Percentiles rank a stretch among this genome's conserved stretches.
These are phyloP conservation scores for Dendrophyllia cribrosa DNA, from an alignment of 64 coral and sea anemone genomes.

Conservation along the genomic window DNA sequence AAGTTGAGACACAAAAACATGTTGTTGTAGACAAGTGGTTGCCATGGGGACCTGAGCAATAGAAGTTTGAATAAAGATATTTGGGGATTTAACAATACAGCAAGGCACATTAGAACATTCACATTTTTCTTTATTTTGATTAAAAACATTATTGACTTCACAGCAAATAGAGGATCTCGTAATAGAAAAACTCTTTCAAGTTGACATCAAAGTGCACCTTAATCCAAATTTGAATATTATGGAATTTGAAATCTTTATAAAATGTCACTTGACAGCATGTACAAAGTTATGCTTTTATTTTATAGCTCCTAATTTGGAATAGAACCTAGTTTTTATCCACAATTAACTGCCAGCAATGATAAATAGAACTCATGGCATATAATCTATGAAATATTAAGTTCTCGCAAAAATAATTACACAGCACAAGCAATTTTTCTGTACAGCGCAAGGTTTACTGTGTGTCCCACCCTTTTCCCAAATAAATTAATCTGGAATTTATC, in stretches of 20 bases:
- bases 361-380: background rate
- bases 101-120: too few species aligned
- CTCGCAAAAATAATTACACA: background rate
- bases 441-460: background rate
- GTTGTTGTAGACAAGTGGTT: too few species aligned
- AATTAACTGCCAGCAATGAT: background rate
- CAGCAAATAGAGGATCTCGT: background rate
- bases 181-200: background rate
- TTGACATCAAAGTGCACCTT: background rate
- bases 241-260: background rate
- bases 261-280: background rate
- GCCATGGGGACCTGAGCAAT: too few species aligned
- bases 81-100: too few species aligned
- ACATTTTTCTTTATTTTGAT: background rate
- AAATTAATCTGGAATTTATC: constrained; percentile 15
- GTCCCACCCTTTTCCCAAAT: constrained; percentile 8
- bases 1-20: too few species aligned
- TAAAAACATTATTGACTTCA: background rate
- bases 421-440: background rate
- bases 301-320: background rate
- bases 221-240: background rate
- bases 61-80: too few species aligned
- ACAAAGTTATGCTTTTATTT: background rate
- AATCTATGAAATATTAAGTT: background rate
- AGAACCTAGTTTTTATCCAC: background rate